Conservation (phyloP, 1,140 invertebrate genomes). For the Manduca sexta region DNA sequence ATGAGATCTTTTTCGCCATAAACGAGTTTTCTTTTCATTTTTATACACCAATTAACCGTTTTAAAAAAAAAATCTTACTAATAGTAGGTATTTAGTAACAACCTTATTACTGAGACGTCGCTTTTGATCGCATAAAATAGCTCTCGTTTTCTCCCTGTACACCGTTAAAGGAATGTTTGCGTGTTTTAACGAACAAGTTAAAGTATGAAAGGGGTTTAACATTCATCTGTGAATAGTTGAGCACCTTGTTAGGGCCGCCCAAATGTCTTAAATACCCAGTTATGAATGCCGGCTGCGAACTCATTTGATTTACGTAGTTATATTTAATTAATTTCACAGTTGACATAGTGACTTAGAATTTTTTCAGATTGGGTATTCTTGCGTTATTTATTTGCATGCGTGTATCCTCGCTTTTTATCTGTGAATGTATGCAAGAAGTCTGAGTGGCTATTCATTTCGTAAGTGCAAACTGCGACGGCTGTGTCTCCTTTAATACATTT, state of each 20-base stretch:
- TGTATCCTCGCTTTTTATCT: too few species aligned
- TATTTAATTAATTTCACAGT: slow-evolving; percentile 38
- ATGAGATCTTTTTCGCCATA: not conserved
- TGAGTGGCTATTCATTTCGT: too few species aligned
- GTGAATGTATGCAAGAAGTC: too few species aligned
- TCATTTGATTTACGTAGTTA: slow-evolving; percentile 25
- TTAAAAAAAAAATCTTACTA: slow-evolving; percentile 9
- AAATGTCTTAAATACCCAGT: slow-evolving; percentile 47
- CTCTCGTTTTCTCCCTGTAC: slow-evolving; percentile 23
- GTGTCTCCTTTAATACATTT: too few species aligned
- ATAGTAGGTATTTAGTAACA: slow-evolving; percentile 20
- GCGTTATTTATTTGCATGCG: too few species aligned
- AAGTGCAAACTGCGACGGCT: too few species aligned
- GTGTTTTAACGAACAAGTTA: slow-evolving; percentile 43
- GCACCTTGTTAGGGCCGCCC: slow-evolving; percentile 49
- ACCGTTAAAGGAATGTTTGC: slow-evolving; percentile 25
- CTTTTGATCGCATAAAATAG: slow-evolving; percentile 35
- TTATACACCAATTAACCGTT: slow-evolving; percentile 17
- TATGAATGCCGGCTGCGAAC: slow-evolving; percentile 26
- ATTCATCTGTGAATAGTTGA: slow-evolving; percentile 40
- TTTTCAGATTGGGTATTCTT: not conserved
- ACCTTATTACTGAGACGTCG: slow-evolving; percentile 32
- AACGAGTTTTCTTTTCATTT: slow-evolving; percentile 3
- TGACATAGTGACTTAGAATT: slow-evolving; percentile 20
- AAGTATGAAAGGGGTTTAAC: slow-evolving; percentile 32